Conservation (phyloP, 2,797 vertebrate genomes). For the Clarias fuscus region DNA sequence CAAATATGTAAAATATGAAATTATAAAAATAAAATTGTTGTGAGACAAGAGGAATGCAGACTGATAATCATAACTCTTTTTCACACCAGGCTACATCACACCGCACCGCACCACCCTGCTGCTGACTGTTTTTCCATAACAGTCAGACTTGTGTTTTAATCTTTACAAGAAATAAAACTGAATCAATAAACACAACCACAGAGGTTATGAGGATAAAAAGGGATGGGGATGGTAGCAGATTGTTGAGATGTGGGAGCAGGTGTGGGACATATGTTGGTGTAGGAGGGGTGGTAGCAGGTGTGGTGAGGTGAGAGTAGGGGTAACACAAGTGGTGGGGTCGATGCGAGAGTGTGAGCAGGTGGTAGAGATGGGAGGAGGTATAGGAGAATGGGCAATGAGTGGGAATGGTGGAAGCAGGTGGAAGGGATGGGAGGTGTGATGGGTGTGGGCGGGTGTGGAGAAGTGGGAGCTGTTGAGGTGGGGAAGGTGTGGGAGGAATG, state of each 20-base stretch:
- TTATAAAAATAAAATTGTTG: not conserved
- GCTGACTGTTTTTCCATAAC: not conserved
- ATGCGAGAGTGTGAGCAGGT: not conserved
- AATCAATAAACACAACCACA: not conserved
- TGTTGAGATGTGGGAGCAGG: not conserved
- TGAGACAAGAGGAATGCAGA: not conserved
- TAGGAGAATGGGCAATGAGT: not conserved
- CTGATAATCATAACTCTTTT: not conserved
- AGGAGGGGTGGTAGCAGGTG: too few species aligned
- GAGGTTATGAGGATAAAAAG: not conserved
- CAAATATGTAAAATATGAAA: not conserved
- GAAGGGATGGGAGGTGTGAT: too few species aligned
- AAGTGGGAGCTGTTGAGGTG: too few species aligned
- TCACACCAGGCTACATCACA: not conserved
- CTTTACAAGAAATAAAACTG: not conserved
- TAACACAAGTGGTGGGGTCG: not conserved
- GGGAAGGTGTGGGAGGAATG: not conserved
- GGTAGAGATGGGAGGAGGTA: not conserved
- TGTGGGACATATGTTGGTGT: not conserved
- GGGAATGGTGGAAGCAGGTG: not conserved
- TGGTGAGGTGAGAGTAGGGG: not conserved
- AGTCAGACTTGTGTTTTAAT: not conserved
- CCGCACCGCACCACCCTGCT: not conserved
- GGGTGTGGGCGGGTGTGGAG: too few species aligned
- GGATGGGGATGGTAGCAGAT: not conserved